Percentiles rank a stretch among this genome's conserved stretches.
Conservation (phyloP, 1,140 invertebrate species). For the Leptonema lineaticorne region DNA sequence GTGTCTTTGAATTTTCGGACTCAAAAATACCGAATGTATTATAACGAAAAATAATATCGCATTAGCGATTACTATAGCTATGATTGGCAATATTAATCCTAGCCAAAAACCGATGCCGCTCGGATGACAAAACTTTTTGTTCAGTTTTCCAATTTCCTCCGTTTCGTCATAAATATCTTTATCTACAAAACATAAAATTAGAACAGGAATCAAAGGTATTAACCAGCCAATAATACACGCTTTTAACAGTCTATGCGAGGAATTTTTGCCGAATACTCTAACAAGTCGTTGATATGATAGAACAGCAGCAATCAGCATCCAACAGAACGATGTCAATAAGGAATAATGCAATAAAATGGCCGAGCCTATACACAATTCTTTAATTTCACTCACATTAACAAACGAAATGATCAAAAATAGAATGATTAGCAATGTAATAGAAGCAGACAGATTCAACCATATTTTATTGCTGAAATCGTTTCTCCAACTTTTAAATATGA, state of each 20-base stretch:
- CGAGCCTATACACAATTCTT: constrained; percentile 47
- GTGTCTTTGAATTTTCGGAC: constrained; percentile 51
- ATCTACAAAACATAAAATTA: constrained; percentile 48
- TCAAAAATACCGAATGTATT: constrained; percentile 55
- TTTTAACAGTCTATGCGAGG: constrained; percentile 53
- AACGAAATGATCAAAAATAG: constrained; percentile 49
- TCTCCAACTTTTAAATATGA: constrained; percentile 53
- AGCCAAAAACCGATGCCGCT: constrained; percentile 51
- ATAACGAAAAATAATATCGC: constrained; percentile 54
- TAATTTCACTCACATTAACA: constrained; percentile 45
- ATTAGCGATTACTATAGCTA: constrained; percentile 52
- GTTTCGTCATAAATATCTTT: constrained; percentile 48
- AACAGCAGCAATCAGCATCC: constrained; percentile 57
- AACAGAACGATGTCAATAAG: constrained; percentile 53
- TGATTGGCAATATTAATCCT: constrained; percentile 52
- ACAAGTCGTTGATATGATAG: constrained; percentile 54
- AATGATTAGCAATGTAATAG: constrained; percentile 48
- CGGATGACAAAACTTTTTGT: constrained; percentile 52
- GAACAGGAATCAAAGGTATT: constrained; percentile 48
- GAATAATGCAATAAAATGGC: constrained; percentile 54
- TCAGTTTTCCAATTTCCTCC: constrained; percentile 46
- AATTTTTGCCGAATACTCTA: constrained; percentile 50
- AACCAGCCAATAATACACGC: constrained; percentile 54
- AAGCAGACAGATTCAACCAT: constrained; percentile 53
- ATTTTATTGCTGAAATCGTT: constrained; percentile 56